Percentiles rank a stretch among this genome's conserved stretches.
phyloP scores from a whole-genome alignment of 2,888 invertebrate species.

The Eristalinus sepulchralis region DNA sequence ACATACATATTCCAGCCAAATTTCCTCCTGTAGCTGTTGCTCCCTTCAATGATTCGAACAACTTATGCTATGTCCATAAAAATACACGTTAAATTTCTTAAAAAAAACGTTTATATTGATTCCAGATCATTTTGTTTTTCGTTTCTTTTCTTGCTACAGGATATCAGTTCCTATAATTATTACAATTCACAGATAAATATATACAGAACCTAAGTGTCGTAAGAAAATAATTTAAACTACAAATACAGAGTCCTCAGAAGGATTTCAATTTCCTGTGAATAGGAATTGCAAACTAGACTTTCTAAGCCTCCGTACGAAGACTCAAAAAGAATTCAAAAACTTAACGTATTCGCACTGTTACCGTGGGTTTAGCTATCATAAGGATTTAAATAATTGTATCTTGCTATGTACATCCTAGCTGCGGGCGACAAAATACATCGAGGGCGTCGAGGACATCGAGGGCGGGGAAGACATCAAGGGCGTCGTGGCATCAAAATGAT shows the following conservation, averaged over 20 bases:
- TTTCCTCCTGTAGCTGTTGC: too few relatives aligned
- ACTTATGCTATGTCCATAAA: background rate
- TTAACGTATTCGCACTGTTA: background rate
- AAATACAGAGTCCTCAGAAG: background rate
- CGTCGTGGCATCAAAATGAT: too few relatives aligned
- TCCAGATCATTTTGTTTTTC: background rate
- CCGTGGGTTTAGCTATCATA: background rate
- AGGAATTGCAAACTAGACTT: slow-evolving; percentile 24
- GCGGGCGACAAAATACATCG: background rate
- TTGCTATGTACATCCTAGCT: slow-evolving; percentile 43
- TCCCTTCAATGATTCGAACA: too few relatives aligned
- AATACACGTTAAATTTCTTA: background rate
- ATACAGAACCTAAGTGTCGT: slow-evolving; percentile 28
- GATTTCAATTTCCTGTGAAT: slow-evolving; percentile 16
- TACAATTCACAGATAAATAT: slow-evolving; percentile 26
- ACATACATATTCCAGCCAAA: too few relatives aligned
- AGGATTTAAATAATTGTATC: background rate
- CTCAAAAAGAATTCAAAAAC: background rate
- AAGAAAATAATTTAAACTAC: slow-evolving; percentile 24
- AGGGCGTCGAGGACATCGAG: too few relatives aligned
- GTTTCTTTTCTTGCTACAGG: background rate
- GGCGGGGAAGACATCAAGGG: too few relatives aligned
- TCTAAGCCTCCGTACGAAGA: slow-evolving; percentile 10
- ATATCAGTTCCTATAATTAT: slow-evolving; percentile 18
- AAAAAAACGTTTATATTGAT: slow-evolving; percentile 3